These are phyloP conservation scores for Agonopterix subpropinquella DNA, from an alignment of 2,888 invertebrate species.

Conservation along the genomic window DNA sequence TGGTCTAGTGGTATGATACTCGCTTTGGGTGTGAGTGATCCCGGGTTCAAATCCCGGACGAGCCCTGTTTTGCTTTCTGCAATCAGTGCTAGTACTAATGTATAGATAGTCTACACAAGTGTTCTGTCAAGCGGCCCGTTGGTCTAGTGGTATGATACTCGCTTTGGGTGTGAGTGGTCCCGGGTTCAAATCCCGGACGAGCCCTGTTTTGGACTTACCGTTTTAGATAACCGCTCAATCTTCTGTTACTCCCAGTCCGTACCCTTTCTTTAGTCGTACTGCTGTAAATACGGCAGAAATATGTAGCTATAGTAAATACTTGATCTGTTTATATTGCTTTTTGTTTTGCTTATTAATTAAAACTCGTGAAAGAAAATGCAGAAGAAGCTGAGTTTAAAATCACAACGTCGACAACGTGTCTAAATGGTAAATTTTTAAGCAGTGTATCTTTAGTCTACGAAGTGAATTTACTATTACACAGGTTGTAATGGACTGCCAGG, in stretches of 20 bases:
- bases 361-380: background rate
- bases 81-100: too few relatives aligned
- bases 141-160: conserved; percentile 59
- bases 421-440: too few relatives aligned
- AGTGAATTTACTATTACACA: too few relatives aligned
- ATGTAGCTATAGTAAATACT: conserved; percentile 42
- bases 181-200: conserved; percentile 64
- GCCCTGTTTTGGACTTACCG: conserved; percentile 17
- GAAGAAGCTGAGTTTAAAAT: too few relatives aligned
- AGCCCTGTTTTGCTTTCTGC: conserved; percentile 5
- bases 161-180: conserved; percentile 58
- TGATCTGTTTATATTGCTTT: conserved; percentile 45
- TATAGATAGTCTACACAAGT: too few relatives aligned
- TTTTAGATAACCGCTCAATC: background rate
- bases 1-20: conserved; percentile 25
- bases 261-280: conserved; percentile 24
- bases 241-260: conserved; percentile 16
- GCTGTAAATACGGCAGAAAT: conserved; percentile 45
- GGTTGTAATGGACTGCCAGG: too few relatives aligned
- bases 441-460: too few relatives aligned
- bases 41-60: conserved; percentile 43
- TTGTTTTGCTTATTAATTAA: background rate
- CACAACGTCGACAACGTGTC: too few relatives aligned
- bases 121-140: conserved; percentile 25
- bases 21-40: conserved; percentile 41